Percentiles rank a stretch among this genome's conserved stretches.
Conservation (phyloP, 1,140 invertebrate species). For the Drosophila pseudoananassae region DNA sequence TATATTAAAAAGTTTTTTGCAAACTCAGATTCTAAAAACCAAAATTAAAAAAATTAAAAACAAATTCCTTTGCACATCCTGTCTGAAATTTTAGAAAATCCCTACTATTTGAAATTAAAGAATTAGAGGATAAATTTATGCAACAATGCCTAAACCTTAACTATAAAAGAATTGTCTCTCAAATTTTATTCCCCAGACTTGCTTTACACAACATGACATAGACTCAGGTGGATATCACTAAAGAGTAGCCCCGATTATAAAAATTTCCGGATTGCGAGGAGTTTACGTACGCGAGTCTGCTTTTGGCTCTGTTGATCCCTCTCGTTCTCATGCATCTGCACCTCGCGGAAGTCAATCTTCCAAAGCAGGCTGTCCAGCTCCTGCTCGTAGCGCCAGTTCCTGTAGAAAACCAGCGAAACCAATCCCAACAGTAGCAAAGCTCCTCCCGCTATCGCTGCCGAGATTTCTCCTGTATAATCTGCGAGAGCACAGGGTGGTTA, state of each 20-base stretch:
- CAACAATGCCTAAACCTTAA: no score
- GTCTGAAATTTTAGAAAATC: no score
- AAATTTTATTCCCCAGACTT: no score
- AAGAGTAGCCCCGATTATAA: neutral
- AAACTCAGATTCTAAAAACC: no score
- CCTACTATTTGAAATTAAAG: no score
- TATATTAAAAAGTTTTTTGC: no score
- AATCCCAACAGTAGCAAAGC: conserved; percentile 89
- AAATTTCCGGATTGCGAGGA: neutral
- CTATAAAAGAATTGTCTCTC: no score
- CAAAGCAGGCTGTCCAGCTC: conserved; percentile 96
- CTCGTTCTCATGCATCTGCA: conserved; percentile 88
- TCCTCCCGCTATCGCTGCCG: conserved; percentile 91
- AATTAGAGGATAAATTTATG: no score
- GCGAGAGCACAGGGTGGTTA: conserved; percentile 33
- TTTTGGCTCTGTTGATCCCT: conserved; percentile 76
- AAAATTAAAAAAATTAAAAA: no score
- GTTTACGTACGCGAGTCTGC: conserved; percentile 84
- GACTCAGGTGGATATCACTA: no score
- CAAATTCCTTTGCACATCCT: no score
- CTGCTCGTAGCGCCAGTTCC: conserved; percentile 97
- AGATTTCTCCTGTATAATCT: conserved; percentile 93
- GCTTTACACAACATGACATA: no score
- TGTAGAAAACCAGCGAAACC: conserved; percentile 89
- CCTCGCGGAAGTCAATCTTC: conserved; percentile 97